phyloP scores from a whole-genome alignment of 2,113 vertebrate species.

The Silurus glanis region DNA sequence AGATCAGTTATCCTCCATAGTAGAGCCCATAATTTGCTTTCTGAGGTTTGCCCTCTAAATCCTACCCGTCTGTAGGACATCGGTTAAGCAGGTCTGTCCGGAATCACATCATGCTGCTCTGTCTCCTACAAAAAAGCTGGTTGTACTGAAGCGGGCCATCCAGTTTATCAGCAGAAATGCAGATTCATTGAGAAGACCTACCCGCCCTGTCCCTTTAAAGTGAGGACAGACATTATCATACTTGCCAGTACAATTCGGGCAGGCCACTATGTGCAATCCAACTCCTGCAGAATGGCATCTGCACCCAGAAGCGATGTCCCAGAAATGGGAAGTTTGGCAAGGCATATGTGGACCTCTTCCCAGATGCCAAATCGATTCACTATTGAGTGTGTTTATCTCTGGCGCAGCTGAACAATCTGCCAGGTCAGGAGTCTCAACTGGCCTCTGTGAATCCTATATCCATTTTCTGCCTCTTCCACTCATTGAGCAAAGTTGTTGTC shows the following conservation, averaged over 20 bases:
- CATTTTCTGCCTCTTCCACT: not conserved
- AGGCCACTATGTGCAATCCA: not conserved
- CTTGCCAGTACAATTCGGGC: not conserved
- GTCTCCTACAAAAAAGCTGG: not conserved
- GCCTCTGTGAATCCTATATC: not conserved
- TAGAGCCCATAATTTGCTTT: not conserved
- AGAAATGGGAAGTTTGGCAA: not conserved
- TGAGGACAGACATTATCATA: not conserved
- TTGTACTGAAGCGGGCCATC: not conserved
- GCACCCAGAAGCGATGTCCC: not conserved
- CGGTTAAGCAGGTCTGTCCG: not conserved
- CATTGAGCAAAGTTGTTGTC: not conserved
- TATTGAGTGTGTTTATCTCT: conserved; percentile 5
- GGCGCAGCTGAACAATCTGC: not conserved
- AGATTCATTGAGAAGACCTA: not conserved
- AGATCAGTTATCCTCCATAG: not conserved
- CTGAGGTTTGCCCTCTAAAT: not conserved
- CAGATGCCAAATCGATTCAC: not conserved
- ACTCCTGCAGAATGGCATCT: not conserved
- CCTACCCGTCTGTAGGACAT: not conserved
- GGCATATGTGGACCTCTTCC: not conserved
- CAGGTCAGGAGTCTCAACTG: not conserved
- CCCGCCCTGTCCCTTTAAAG: not conserved
- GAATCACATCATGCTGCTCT: not conserved
- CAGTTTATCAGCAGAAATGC: not conserved